Conservation (phyloP, 2,888 invertebrate species). For the Xiphydria camelus region DNA sequence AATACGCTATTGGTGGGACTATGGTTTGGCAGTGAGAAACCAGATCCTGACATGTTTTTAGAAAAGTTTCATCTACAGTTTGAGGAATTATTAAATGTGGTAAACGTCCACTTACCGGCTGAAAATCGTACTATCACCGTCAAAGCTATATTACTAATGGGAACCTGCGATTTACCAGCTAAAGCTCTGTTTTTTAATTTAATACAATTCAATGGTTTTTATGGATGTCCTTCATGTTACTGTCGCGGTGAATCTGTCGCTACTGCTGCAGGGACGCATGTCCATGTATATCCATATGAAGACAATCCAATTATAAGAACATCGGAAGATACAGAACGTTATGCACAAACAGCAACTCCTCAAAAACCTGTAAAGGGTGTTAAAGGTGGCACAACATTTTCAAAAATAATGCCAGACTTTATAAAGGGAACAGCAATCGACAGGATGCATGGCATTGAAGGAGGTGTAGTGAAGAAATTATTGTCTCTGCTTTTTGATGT, state of each 20-base stretch:
- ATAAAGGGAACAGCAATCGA: constrained; percentile 22
- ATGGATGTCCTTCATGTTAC: too few species aligned
- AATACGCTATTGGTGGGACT: constrained; percentile 20
- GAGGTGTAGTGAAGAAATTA: constrained; percentile 20
- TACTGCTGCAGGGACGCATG: too few species aligned
- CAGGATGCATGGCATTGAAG: constrained; percentile 24
- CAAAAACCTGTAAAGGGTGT: too few species aligned
- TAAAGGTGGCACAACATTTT: too few species aligned
- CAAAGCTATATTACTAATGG: constrained; percentile 15
- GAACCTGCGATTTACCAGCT: constrained; percentile 19
- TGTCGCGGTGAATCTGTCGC: too few species aligned
- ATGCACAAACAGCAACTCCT: too few species aligned
- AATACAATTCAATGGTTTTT: constrained; percentile 21
- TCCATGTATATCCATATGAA: too few species aligned
- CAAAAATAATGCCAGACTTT: too few species aligned
- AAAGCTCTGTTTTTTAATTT: constrained; percentile 24
- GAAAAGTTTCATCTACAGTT: too few species aligned
- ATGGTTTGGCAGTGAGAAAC: constrained; percentile 23
- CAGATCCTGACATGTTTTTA: too few species aligned
- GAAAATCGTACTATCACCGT: constrained; percentile 12
- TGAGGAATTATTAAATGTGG: background rate
- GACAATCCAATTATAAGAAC: too few species aligned
- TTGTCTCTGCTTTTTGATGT: constrained; percentile 16
- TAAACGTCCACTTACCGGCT: background rate
- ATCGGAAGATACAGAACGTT: too few species aligned